phyloP scores from a whole-genome alignment of 2,888 invertebrate species.

The Drosophila siamana region DNA sequence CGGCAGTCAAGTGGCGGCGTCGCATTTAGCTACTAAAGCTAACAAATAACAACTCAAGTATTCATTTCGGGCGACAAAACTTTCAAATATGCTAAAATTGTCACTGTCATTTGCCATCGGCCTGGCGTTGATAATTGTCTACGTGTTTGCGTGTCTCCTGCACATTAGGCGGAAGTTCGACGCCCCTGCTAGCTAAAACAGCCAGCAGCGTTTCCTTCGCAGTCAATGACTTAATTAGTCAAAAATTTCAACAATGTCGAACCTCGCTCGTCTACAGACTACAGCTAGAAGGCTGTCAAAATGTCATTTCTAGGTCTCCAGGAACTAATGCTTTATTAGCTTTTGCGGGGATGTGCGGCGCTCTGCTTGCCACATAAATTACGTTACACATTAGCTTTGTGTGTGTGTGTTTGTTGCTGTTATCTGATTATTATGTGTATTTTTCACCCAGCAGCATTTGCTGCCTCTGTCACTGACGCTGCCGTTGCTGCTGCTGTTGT shows the following conservation, averaged over 20 bases:
- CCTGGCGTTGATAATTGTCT: conserved; percentile 63
- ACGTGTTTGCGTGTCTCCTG: conserved; percentile 72
- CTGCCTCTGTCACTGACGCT: too few relatives aligned
- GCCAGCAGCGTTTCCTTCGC: background rate
- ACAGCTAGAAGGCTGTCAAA: conserved; percentile 41
- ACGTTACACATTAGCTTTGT: conserved; percentile 52
- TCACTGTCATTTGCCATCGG: conserved; percentile 32
- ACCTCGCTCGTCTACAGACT: background rate
- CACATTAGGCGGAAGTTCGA: conserved; percentile 44
- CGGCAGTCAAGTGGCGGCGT: too few relatives aligned
- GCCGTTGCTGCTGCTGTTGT: background rate
- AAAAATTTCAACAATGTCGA: conserved; percentile 63
- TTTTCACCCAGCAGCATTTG: background rate
- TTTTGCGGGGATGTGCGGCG: conserved; percentile 12
- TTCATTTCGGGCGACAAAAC: conserved; percentile 59
- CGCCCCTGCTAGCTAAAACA: conserved; percentile 22
- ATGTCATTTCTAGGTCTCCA: conserved; percentile 34
- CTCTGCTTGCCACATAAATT: conserved; percentile 54
- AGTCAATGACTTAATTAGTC: conserved; percentile 71
- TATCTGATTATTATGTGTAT: conserved; percentile 56
- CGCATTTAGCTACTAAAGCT: conserved; percentile 32
- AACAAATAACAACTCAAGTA: conserved; percentile 58
- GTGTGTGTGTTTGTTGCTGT: conserved; percentile 31
- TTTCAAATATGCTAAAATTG: conserved; percentile 71
- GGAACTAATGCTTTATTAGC: conserved; percentile 40